phyloP scores from a whole-genome alignment of 2,888 invertebrate species.

The Pseudococcus jackbeardsleyi region DNA sequence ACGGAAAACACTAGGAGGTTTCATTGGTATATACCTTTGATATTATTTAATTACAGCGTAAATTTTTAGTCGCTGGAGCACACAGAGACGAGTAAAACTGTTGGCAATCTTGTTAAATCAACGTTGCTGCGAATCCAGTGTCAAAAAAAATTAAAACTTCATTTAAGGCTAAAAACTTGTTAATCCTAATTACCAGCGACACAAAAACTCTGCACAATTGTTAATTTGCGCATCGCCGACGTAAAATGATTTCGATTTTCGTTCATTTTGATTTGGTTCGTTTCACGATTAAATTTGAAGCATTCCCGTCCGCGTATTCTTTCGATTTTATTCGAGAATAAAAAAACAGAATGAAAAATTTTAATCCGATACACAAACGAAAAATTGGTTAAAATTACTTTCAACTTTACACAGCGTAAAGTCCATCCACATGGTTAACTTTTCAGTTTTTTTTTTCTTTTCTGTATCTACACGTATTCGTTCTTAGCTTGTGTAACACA shows the following conservation, averaged over 20 bases:
- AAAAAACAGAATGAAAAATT: neutral
- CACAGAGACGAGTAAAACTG: neutral
- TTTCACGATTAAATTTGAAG: neutral
- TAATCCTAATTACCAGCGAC: slow-evolving; percentile 15
- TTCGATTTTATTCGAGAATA: neutral
- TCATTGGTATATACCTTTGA: slow-evolving; percentile 25
- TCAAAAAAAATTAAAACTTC: slow-evolving; percentile 8
- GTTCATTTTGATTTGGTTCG: neutral
- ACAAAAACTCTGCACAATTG: neutral
- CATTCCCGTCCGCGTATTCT: neutral
- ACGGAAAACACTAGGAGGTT: neutral
- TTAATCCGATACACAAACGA: neutral
- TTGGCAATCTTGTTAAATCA: slow-evolving; percentile 11
- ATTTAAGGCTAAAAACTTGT: neutral
- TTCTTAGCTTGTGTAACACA: too few relatives aligned
- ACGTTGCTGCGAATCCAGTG: neutral
- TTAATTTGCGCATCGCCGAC: slow-evolving; percentile 10
- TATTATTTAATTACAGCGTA: slow-evolving; percentile 7
- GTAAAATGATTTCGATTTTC: slow-evolving; percentile 4
- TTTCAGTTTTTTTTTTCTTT: neutral
- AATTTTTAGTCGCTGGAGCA: neutral
- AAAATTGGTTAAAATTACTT: neutral
- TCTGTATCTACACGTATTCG: too few relatives aligned
- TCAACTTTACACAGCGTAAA: neutral
- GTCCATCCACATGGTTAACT: slow-evolving; percentile 10